phyloP scores from a whole-genome alignment of 2,113 vertebrate genomes.

The Pelvicachromis taeniatus region DNA sequence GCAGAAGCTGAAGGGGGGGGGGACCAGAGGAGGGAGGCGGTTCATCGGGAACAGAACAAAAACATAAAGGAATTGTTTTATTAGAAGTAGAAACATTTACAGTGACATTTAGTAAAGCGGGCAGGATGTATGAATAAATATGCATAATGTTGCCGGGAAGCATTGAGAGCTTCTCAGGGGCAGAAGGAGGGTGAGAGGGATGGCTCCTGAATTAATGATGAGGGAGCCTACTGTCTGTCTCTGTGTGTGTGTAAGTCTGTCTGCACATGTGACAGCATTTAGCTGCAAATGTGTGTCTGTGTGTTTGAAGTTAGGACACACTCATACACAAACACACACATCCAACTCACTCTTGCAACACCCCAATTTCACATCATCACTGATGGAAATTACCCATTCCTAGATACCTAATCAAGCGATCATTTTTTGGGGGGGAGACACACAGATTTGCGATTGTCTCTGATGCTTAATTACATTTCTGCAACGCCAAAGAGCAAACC shows the following conservation, averaged over 20 bases:
- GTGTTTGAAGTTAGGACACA: not conserved
- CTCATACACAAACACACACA: not conserved
- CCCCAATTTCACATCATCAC: slow-evolving; percentile 60
- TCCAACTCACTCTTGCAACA: slow-evolving; percentile 27
- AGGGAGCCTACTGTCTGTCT: slow-evolving; percentile 64
- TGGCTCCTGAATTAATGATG: slow-evolving; percentile 75
- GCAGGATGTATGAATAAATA: slow-evolving; percentile 71
- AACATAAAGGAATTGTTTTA: slow-evolving; percentile 62
- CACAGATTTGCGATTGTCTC: slow-evolving; percentile 48
- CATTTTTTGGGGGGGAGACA: slow-evolving; percentile 29
- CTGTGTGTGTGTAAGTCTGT: slow-evolving; percentile 32
- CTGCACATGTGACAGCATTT: slow-evolving; percentile 47
- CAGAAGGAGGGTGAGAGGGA: slow-evolving; percentile 65
- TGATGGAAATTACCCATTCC: slow-evolving; percentile 62
- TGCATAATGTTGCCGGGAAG: slow-evolving; percentile 72
- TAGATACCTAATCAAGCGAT: slow-evolving; percentile 60
- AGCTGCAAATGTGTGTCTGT: slow-evolving; percentile 21
- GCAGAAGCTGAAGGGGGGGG: not conserved
- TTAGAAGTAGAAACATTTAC: slow-evolving; percentile 72
- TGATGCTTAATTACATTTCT: slow-evolving; percentile 61
- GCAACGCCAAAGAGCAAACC: slow-evolving; percentile 32
- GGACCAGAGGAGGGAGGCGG: not conserved
- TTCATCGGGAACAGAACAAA: slow-evolving; percentile 15
- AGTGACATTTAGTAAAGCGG: slow-evolving; percentile 71
- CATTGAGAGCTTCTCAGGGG: slow-evolving; percentile 66